These are phyloP conservation scores for Pocillopora meandrina DNA, from an alignment of 92 coral and sea anemone genomes.

Conservation along the genomic window DNA sequence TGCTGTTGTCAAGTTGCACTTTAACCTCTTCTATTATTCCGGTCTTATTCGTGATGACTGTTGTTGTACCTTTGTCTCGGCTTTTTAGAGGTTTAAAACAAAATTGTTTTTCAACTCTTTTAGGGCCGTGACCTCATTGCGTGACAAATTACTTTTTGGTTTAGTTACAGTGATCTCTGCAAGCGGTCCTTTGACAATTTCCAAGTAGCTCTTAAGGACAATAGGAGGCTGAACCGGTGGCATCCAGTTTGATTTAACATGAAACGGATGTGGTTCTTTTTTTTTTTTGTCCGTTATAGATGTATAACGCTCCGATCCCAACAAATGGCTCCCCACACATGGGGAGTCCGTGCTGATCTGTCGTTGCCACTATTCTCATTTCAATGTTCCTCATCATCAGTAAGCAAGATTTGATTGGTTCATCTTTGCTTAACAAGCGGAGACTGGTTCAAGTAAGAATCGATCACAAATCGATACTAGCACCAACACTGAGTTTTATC, in stretches of 20 bases:
- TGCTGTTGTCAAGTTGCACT: slow-evolving; percentile 10
- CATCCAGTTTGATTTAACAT: too few species aligned
- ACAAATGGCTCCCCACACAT: too few species aligned
- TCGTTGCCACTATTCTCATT: too few species aligned
- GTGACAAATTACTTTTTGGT: not conserved
- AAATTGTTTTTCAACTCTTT: not conserved
- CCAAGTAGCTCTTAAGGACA: slow-evolving; percentile 26
- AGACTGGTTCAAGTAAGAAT: too few species aligned
- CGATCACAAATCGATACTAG: too few species aligned
- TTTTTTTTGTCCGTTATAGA: slow-evolving; percentile 24
- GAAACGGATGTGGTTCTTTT: slow-evolving; percentile 47
- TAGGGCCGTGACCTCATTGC: too few species aligned
- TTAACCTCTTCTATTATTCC: slow-evolving; percentile 14
- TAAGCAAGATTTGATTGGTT: too few species aligned
- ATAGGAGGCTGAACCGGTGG: too few species aligned
- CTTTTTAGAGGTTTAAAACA: slow-evolving; percentile 19
- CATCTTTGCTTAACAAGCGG: too few species aligned
- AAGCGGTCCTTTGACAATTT: slow-evolving; percentile 12
- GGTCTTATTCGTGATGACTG: slow-evolving; percentile 30
- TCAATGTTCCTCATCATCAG: too few species aligned
- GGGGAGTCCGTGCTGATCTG: too few species aligned
- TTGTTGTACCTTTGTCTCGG: slow-evolving; percentile 19
- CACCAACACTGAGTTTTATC: too few species aligned
- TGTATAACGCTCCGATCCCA: not conserved
- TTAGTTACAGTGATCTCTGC: slow-evolving; percentile 5